phyloP scores from a whole-genome alignment of 1,140 invertebrate species.

The Bombus consobrinus region DNA sequence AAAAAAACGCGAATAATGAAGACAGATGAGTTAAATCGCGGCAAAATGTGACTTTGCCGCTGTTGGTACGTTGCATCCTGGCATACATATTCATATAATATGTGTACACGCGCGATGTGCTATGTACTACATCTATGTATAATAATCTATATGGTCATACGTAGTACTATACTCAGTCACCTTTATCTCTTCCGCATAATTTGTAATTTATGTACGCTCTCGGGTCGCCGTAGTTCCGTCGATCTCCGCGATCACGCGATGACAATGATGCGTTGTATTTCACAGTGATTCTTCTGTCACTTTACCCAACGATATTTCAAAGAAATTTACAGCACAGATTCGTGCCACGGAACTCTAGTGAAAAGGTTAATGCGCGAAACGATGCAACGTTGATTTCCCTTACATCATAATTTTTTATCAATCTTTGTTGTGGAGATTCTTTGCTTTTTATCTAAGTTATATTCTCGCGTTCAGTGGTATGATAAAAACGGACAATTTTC shows the following conservation, averaged over 20 bases:
- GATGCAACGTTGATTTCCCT: not conserved
- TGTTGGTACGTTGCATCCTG: not conserved
- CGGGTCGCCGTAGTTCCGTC: not conserved
- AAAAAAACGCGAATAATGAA: conserved; percentile 61
- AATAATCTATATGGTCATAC: conserved; percentile 12
- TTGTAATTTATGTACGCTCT: conserved; percentile 71
- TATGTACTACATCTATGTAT: not conserved
- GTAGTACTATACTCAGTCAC: conserved; percentile 54
- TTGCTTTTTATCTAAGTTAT: not conserved
- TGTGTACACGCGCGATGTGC: not conserved
- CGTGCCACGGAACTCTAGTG: not conserved
- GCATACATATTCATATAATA: conserved; percentile 7
- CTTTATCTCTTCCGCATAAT: conserved; percentile 78
- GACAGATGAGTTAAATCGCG: conserved; percentile 61
- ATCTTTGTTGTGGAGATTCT: not conserved
- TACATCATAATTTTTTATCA: too few relatives aligned
- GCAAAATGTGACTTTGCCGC: conserved; percentile 27
- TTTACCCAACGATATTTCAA: not conserved
- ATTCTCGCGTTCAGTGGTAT: not conserved
- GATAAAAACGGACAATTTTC: not conserved
- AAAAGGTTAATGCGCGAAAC: not conserved
- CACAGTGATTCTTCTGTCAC: not conserved
- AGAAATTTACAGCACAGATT: not conserved
- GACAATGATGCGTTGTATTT: conserved; percentile 26
- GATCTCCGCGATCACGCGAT: not conserved